Base-by-base conservation (phyloP, 1,140 invertebrate species). In the Pseudomyrmex flavicornis region DNA sequence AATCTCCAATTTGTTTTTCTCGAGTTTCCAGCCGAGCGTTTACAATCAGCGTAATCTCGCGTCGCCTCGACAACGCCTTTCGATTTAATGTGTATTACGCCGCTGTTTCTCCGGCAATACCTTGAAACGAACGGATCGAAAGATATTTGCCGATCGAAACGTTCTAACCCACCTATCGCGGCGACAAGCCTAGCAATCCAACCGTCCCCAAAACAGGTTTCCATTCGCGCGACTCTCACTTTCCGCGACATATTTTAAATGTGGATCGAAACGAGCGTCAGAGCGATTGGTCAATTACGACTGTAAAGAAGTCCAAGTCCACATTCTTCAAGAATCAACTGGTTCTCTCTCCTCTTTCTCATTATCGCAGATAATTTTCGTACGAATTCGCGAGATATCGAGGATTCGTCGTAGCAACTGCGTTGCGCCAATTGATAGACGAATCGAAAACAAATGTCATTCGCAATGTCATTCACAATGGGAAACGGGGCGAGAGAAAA, bases 221-320 rank as follows among this genome's bases (percentile, higher is more conserved):
- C 48, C 83, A 50, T 80, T 85, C 84, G 56, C 84, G 72, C 77
- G 61, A 85, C 86, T 88, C 87, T 89, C 87, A 85, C 86, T 88
- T 89, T 89, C 86, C 54, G 86, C 87, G 84, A 88, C 79, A 85
- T 56, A 88, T 88, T 89, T 88, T 65, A 76, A 35, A 88, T 63
- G 61, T 85, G 52, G 70, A 88, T 75, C 68, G 62, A 85, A 59
- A 35, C 35, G 35, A 17, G 62, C 48, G 20, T 9, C 48, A 17
- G 61, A 10, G 56, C 61, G 68, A 82, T 56, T 59, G 76, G 44
- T 70, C 76, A 58, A 50, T 72, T 59, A 65, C 52, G 20, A 12
- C 44, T 2, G 35, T 35, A 35, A 35, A 35, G 35, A 61, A 80
- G 66, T 70, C 76, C 76, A 80, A 80, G 66, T 56, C 76, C 44